phyloP scores from a whole-genome alignment of 2,797 vertebrate genomes.

The Natrix natrix region DNA sequence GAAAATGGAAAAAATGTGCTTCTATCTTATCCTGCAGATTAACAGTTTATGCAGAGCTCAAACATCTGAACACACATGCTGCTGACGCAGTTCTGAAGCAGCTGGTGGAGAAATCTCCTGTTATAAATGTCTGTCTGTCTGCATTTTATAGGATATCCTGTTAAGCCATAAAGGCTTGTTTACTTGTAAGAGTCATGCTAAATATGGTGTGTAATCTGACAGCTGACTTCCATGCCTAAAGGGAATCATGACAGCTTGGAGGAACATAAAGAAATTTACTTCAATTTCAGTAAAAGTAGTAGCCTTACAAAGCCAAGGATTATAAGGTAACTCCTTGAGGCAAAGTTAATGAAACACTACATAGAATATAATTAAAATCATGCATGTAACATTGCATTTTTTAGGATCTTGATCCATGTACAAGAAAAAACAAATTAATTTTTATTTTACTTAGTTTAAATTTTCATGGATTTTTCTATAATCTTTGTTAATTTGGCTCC shows the following conservation, averaged over 20 bases:
- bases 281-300: background rate
- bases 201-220: constrained; percentile 21
- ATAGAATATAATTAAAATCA: background rate
- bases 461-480: background rate
- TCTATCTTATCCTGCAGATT: constrained; percentile 34
- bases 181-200: constrained; percentile 34
- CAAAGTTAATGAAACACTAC: background rate
- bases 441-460: background rate
- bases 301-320: background rate
- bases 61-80: fast-evolving
- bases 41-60: constrained; percentile 4
- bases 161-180: constrained; percentile 47
- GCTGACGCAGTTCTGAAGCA: constrained; percentile 20
- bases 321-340: background rate
- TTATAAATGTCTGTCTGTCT: constrained; percentile 35
- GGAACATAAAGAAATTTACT: background rate
- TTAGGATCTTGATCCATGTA: background rate
- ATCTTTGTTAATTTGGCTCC: background rate
- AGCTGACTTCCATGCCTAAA: constrained; percentile 15
- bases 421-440: background rate
- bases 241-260: constrained; percentile 2
- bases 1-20: constrained; percentile 45
- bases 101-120: constrained; percentile 43
- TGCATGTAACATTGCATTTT: background rate
- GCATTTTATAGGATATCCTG: constrained; percentile 25